Evolutionary conservation across 2,113 vertebrate species (phyloP).

Genomic region (Antigone vipio): DNA sequence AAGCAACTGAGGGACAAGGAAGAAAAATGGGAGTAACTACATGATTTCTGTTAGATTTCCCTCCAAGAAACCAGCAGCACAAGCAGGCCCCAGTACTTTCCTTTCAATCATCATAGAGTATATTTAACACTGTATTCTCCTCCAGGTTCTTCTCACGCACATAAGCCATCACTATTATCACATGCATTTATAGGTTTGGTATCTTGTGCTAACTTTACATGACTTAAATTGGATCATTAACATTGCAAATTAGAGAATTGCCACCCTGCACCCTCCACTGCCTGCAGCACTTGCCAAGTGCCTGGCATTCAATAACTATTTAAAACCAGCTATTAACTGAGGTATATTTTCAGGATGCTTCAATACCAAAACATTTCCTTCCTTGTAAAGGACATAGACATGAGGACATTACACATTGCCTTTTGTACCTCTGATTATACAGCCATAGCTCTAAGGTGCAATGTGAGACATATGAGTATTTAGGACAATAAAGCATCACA

Average conservation of each 20-base stretch:
- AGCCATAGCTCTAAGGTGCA: background rate
- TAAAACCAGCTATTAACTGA: constrained; percentile 12
- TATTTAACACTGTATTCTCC: background rate
- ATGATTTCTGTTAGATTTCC: constrained; percentile 2
- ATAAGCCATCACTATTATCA: constrained; percentile 17
- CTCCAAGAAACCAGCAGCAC: background rate
- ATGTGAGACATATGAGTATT: background rate
- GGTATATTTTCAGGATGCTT: background rate
- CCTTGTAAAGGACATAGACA: background rate
- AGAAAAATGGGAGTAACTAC: constrained; percentile 12
- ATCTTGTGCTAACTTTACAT: constrained; percentile 21
- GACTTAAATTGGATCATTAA: constrained; percentile 55
- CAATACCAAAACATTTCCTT: background rate
- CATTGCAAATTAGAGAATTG: constrained; percentile 51
- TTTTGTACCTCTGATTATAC: background rate
- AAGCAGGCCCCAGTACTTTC: background rate
- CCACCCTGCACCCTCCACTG: background rate
- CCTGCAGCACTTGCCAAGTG: background rate
- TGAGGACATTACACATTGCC: background rate
- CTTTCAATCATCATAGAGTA: background rate
- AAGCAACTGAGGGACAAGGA: background rate
- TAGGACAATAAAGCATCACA: background rate
- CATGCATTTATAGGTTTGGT: background rate
- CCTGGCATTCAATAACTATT: background rate
- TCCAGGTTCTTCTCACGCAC: background rate